Evolutionary conservation across 1,140 invertebrate genomes (phyloP).

Genomic region (Drosophila virilis): DNA sequence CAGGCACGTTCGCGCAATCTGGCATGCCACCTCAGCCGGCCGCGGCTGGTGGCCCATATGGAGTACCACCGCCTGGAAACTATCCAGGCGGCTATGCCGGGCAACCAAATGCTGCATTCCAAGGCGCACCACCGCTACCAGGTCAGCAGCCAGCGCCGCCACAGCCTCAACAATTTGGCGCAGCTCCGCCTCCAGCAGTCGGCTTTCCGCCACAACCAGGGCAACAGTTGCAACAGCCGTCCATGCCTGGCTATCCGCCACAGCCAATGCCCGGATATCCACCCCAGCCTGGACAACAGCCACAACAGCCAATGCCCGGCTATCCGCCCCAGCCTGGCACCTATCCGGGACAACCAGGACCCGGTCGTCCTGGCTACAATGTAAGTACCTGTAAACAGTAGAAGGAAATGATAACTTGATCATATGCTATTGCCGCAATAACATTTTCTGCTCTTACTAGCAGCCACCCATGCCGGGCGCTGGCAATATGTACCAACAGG

Average conservation of each 20-base stretch:
- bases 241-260: conserved; percentile 41
- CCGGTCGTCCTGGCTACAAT: conserved; percentile 70
- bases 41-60: background rate
- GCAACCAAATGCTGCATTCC: conserved; percentile 22
- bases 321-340: conserved; percentile 55
- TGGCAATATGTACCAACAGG: conserved; percentile 84
- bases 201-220: conserved; percentile 64
- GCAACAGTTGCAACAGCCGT: conserved; percentile 82
- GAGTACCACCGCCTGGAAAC: conserved; percentile 13
- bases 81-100: conserved; percentile 30
- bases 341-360: conserved; percentile 66
- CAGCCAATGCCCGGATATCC: conserved; percentile 58
- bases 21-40: conserved; percentile 25
- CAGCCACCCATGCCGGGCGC: conserved; percentile 81
- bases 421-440: background rate
- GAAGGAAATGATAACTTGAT: too few relatives aligned
- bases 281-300: conserved; percentile 59
- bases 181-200: conserved; percentile 34
- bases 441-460: conserved; percentile 50
- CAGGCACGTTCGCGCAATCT: conserved; percentile 8
- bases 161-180: conserved; percentile 47
- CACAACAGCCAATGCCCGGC: conserved; percentile 45
- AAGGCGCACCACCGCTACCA: conserved; percentile 54
- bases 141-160: conserved; percentile 45
- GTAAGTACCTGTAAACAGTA: conserved; percentile 21